Conservation (phyloP, 2,797 vertebrate genomes). For the Brachyalestes nurse region DNA sequence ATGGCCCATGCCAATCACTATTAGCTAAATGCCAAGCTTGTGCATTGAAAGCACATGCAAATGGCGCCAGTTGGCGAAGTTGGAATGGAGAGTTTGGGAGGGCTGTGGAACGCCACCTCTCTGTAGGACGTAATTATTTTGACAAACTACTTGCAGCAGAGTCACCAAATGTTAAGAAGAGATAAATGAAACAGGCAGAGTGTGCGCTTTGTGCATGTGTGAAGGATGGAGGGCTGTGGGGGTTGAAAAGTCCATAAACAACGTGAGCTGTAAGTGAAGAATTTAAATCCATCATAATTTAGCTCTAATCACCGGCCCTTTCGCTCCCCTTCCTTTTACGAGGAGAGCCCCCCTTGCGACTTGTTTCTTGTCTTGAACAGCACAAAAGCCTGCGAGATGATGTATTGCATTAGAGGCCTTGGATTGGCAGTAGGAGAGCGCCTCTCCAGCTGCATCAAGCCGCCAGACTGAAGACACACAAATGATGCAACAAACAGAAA, state of each 20-base stretch:
- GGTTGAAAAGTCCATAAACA: constrained; percentile 34
- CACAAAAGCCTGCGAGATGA: constrained; percentile 17
- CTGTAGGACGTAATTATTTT: constrained; percentile 52
- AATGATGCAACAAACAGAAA: constrained; percentile 64
- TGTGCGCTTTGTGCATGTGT: neutral
- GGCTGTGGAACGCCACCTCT: constrained; percentile 16
- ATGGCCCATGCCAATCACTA: constrained; percentile 41
- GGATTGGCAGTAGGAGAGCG: constrained; percentile 27
- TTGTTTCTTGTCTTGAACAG: constrained; percentile 23
- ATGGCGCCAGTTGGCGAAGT: neutral
- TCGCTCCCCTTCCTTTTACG: constrained; percentile 18
- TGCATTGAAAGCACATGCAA: constrained; percentile 43
- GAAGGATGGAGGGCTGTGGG: neutral
- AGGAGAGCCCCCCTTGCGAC: constrained; percentile 1
- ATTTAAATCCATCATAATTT: constrained; percentile 54
- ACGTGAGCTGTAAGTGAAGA: constrained; percentile 37
- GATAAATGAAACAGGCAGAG: constrained; percentile 49
- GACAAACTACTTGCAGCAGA: constrained; percentile 44
- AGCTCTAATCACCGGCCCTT: constrained; percentile 29
- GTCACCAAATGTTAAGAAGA: constrained; percentile 50
- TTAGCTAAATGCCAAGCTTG: constrained; percentile 47
- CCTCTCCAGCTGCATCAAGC: constrained; percentile 44
- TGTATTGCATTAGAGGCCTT: constrained; percentile 24
- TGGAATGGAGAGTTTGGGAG: constrained; percentile 10
- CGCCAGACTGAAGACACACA: constrained; percentile 46